These are phyloP conservation scores for Egretta garzetta DNA, from an alignment of 2,113 vertebrate genomes.

Conservation along the genomic window DNA sequence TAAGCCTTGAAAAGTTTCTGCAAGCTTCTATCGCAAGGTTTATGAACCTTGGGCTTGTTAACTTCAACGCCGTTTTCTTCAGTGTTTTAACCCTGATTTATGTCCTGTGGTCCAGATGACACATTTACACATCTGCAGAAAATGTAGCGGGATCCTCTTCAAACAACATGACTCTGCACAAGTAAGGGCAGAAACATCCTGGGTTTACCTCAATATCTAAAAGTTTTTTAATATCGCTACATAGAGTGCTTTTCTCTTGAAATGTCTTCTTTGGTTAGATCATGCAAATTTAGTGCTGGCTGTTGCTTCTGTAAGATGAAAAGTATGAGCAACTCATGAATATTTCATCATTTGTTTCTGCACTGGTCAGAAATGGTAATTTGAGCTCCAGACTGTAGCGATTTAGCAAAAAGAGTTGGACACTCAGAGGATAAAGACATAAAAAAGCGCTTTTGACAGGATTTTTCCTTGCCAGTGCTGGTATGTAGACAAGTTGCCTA, in stretches of 20 bases:
- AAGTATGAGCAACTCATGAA: conserved; percentile 44
- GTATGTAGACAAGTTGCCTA: background rate
- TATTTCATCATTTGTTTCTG: conserved; percentile 53
- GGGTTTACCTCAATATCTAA: background rate
- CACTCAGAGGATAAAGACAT: background rate
- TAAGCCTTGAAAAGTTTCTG: conserved; percentile 25
- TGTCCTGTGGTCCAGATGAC: conserved; percentile 18
- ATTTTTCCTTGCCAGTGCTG: background rate
- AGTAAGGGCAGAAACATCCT: background rate
- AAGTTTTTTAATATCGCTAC: background rate
- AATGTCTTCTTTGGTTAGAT: background rate
- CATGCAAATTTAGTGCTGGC: conserved; percentile 38
- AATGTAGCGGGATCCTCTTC: background rate
- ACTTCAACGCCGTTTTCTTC: background rate
- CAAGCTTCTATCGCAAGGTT: background rate
- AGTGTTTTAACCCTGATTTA: conserved; percentile 12
- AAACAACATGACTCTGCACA: background rate
- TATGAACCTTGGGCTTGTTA: conserved; percentile 27
- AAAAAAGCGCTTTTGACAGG: background rate
- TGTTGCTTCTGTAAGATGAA: conserved; percentile 2
- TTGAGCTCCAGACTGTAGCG: background rate
- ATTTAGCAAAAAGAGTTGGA: background rate
- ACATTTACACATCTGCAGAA: background rate
- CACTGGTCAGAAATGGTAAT: conserved; percentile 61
- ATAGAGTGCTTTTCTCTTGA: background rate